Percentiles rank a stretch among this genome's conserved stretches.
Evolutionary conservation across 2,797 vertebrate species (phyloP).

Genomic region (Lepus oiostolus): DNA sequence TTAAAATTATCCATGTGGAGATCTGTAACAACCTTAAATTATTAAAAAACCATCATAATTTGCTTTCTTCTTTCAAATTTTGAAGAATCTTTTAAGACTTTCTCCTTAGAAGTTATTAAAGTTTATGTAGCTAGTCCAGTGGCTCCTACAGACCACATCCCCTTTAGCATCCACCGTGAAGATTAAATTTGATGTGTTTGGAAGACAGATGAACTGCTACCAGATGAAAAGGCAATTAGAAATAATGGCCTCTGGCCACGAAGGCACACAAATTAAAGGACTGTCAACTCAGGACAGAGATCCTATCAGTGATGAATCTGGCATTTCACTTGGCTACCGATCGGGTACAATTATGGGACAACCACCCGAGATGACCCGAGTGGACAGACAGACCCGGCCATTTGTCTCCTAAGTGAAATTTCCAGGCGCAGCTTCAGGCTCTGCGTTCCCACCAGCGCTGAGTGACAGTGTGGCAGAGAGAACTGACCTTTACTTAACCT

Average conservation of each 20-base stretch:
- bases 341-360: slow-evolving; percentile 79
- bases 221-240: slow-evolving; percentile 73
- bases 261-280: slow-evolving; percentile 81
- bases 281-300: slow-evolving; percentile 81
- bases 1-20: neutral
- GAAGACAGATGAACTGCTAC: slow-evolving; percentile 72
- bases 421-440: slow-evolving; percentile 78
- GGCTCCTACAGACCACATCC: neutral
- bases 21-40: neutral
- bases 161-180: slow-evolving; percentile 24
- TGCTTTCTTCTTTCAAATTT: neutral
- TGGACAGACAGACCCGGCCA: slow-evolving; percentile 70
- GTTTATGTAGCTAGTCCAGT: slow-evolving; percentile 7
- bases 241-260: slow-evolving; percentile 71
- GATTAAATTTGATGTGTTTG: slow-evolving; percentile 71
- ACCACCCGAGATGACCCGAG: slow-evolving; percentile 66
- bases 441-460: slow-evolving; percentile 86
- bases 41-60: neutral
- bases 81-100: neutral
- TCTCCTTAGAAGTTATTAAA: neutral
- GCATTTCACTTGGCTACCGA: slow-evolving; percentile 76
- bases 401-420: slow-evolving; percentile 84
- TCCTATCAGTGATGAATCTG: slow-evolving; percentile 85
- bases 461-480: slow-evolving; percentile 78
- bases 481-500: slow-evolving; percentile 86